Base-by-base conservation (phyloP, 2,888 invertebrate species). In the Melanostoma mellinum region DNA sequence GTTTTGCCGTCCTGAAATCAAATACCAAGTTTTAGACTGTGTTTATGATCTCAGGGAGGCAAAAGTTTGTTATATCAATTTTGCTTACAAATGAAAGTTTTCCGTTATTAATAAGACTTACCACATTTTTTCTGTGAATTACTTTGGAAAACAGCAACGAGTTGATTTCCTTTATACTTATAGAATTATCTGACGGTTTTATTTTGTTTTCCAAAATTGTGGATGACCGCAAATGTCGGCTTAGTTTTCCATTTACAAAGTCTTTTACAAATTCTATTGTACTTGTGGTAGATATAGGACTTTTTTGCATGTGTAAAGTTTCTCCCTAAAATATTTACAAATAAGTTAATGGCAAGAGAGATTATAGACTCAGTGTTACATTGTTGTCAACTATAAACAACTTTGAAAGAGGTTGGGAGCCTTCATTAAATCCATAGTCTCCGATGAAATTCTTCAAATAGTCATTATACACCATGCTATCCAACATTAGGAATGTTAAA, bases 401-500 rank as follows among this genome's bases (percentile, higher is more conserved):
- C 10, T 61, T 36, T 6, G 79, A 52, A 20, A 74, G 38, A 3
- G 74, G 9, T 2, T 32, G 40, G 3, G 58, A 46, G 1, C 38
- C 4, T 60, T 33, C 2, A 40, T 46, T 68, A 20, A 20, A 20
- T 1, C 30, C 68, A 20, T 40, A 35, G 46, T 74, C 48, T 10
- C 82, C 82, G 2, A 84, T 38, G 6, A 84, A 69, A 61, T 71
- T 44, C 8, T 53, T 63, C 38, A 74, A 44, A 55, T 74, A 84
- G 6, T 79, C 74, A 33, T 6, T 10, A 42, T 79, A 38, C 33
- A 60, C 20, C 8, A 55, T n/a, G 42, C 69, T 71, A 33, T 78
- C 79, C 42, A 84, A 10, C 73, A 84, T 79, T 2, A 79, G n/a
- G 32, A 84, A 79, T 74, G 74, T 44, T 67, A 84, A 55, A 42